These are phyloP conservation scores for Drosophila quinaria DNA, from an alignment of 2,888 invertebrate genomes.

Conservation along the genomic window DNA sequence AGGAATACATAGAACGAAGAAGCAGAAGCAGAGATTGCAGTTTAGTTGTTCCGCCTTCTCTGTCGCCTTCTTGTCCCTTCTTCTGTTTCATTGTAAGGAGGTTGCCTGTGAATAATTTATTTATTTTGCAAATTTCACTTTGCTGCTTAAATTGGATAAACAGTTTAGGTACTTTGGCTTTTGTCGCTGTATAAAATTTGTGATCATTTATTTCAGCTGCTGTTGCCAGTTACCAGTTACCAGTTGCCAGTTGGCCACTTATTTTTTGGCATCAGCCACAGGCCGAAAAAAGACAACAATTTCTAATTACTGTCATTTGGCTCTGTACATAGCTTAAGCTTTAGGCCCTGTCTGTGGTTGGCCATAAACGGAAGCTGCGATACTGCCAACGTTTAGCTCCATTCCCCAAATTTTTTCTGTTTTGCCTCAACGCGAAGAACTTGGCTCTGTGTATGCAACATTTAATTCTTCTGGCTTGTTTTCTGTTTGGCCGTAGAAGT, in stretches of 20 bases:
- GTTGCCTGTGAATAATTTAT: conserved; percentile 77
- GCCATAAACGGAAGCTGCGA: conserved; percentile 14
- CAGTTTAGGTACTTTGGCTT: conserved; percentile 57
- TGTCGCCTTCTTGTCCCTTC: background rate
- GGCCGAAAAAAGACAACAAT: conserved; percentile 50
- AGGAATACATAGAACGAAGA: background rate
- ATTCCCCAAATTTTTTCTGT: conserved; percentile 12
- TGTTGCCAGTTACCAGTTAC: conserved; percentile 52
- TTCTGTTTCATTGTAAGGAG: background rate
- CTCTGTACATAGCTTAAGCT: conserved; percentile 49
- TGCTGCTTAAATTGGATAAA: conserved; percentile 52
- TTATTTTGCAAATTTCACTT: conserved; percentile 54
- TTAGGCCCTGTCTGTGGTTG: conserved; percentile 41
- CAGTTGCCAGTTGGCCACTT: conserved; percentile 57
- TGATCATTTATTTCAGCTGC: conserved; percentile 75
- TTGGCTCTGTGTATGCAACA: conserved; percentile 34
- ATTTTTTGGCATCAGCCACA: conserved; percentile 62
- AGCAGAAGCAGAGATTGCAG: conserved; percentile 16
- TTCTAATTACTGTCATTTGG: conserved; percentile 81
- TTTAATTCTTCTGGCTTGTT: conserved; percentile 18
- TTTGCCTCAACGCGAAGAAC: conserved; percentile 35
- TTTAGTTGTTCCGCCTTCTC: conserved; percentile 9
- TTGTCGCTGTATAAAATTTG: conserved; percentile 65
- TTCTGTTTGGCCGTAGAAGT: conserved; percentile 1
- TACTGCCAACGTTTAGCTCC: conserved; percentile 43